Base-by-base conservation (phyloP, 2,888 invertebrate genomes). In the Physocephala rufipes region DNA sequence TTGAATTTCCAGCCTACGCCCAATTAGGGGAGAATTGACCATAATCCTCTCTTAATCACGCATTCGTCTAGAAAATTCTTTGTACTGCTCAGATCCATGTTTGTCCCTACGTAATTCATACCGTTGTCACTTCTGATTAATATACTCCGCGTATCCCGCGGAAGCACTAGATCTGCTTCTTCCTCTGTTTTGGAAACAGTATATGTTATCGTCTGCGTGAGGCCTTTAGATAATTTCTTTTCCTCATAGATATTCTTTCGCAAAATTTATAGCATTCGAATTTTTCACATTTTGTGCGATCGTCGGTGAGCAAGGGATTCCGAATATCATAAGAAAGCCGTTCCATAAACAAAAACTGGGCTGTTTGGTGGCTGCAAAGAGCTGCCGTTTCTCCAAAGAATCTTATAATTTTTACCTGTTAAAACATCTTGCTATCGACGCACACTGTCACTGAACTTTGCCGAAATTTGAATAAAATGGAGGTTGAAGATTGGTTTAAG, bases 201-300 rank as follows among this genome's bases (percentile, higher is more conserved):
- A 67, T 1, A 64, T 64, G 43, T 68, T 68, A 43, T 71, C 69
- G 24, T 72, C 72, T 2, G 69, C 66, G 36, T 72, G 62, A n/a
- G 66, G 70, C 30, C 69, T 58, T 24, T 65, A 61, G 15, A 51
- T 19, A 67, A 80, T 77, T 1, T 76, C 75, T 9, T 70, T 43
- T 0, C 67, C 78, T 21, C 65, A 24, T 1, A 78, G 78, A 62
- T 67, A 76, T 28, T 69, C 21, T n/a, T 19, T 45, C n/a, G 7
- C 16, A 49, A 73, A 77, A 28, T 67, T 67, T 9, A 58, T 12
- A 0, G 81, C 80, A 45, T 82, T 81, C 5, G 19, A 24, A 62
- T 79, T 77, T 70, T 79, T 79, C 0, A 80, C 73, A 65, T 74
- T 78, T 53, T 78, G 71, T 1, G 53, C 75, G 1, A 71, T 73